Evolutionary conservation across 2,797 vertebrate genomes (phyloP), one percentile per base, ranked within the genome.

Genomic region (Acanthurus tractus): DNA sequence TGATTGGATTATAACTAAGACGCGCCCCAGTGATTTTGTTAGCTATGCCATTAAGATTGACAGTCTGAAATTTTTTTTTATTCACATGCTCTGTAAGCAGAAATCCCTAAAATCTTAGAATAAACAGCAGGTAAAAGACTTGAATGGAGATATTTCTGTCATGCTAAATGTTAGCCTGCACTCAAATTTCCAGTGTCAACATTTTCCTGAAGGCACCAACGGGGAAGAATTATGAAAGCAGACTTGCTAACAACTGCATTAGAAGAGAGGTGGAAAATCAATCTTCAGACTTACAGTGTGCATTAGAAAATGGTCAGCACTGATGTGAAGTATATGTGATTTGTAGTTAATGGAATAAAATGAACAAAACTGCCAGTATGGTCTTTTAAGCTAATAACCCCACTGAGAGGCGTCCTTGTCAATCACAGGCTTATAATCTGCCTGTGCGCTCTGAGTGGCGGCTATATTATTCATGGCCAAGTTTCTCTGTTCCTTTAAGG

Each of bases 401-500:
- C 42, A 8, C 64, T 59, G 86, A 87, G 76, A 86, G 84, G 74
- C 82, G 63, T 84, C 81, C 82, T 86, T 88, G 79, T 89, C 86
- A 82, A 81, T 89, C 87, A 67, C 46, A 52, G 81, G 29, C 70
- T 84, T 73, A 74, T 87, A 86, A 89, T 90, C 87, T 85, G 84
- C 88, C 85, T 85, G 84, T 76, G 78, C 66, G 69, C 87, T 63
- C 70, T 68, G 82, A 89, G 68, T 67, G 71, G 74, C 72, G 89
- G 63, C 75, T 86, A 67, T 85, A 83, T 88, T 89, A 89, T 86
- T 86, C 78, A 86, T 88, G 79, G 82, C 71, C 82, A 86, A 82
- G 67, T 84, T 88, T 83, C 71, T 66, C 67, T 52, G 38, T 67
- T 81, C 52, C 67, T 81, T 81, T 84, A 80, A 88, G 73, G 71